Base-by-base conservation (phyloP, 2,113 vertebrate genomes). In the Ivindomyrus marchei region DNA sequence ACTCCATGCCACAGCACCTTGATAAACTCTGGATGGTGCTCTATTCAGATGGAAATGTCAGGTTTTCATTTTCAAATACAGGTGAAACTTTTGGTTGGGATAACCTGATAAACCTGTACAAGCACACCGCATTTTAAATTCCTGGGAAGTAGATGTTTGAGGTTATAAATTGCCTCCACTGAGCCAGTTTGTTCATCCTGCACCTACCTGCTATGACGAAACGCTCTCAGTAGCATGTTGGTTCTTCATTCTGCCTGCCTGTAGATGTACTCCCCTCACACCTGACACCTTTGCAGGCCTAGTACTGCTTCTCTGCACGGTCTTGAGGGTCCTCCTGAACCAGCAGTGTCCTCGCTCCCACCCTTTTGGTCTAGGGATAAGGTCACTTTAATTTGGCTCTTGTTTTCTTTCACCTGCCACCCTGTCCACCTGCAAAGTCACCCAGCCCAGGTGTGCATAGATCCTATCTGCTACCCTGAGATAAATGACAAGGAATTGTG, bases 11-110 rank as follows among this genome's bases (percentile, higher is more conserved):
- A 31, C 13, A 6, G 15, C 50, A 19, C 56, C 50, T 52, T 56
- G 50, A 87, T 87, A n/a, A 52, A 39, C 85, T 36, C 9, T 27
- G 85, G 47, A 87, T 17, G 53, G 36, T 87, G 49, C 45, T 53
- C 21, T 39, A 56, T 87, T 87, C 85, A 87, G 1, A 27, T 87
- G 49, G 85, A 36, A 87, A 56, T 87, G 85, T n/a, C 50, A 87
- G n/a, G n/a, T 31, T 66, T 66, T 66, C 52, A 70, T 70, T 70
- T 70, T 70, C 31, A 70, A 31, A 70, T 70, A 13, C 27, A 31
- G 50, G 50, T 21, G 27, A 87, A 36, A 52, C 50, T 15, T 15
- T 50, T 87, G 50, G 47, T 31, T 87, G 9, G 27, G 46, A 31
- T 87, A 87, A 87, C 27, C 85, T 36, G 85, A 87, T 52, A 6